Conservation (phyloP, 2,797 vertebrate species). For the Hyperoplus immaculatus region DNA sequence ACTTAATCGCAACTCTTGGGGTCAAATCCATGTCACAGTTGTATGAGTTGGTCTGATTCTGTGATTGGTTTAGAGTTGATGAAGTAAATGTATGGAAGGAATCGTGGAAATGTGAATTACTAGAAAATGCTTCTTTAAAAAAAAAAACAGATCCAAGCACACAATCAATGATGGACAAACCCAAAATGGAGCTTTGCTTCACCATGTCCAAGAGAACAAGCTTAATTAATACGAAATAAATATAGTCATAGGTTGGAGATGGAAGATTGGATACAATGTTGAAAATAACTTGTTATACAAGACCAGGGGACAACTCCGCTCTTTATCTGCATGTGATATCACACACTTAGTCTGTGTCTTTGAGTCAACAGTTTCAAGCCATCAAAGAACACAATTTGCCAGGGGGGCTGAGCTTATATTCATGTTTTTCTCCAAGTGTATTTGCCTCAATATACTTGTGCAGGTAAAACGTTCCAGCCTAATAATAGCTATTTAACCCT, state of each 20-base stretch:
- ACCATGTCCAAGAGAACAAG: neutral
- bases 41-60: neutral
- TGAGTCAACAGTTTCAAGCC: neutral
- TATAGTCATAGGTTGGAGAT: neutral
- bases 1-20: neutral
- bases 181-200: conserved; percentile 3
- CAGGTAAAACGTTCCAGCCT: conserved; percentile 22
- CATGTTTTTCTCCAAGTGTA: neutral
- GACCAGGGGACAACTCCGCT: conserved; percentile 4
- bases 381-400: neutral
- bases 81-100: neutral
- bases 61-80: neutral
- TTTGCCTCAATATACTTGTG: conserved; percentile 18
- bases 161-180: neutral
- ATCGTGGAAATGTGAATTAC: neutral
- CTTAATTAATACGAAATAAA: neutral
- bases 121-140: neutral
- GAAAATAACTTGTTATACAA: neutral
- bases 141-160: conserved; percentile 15
- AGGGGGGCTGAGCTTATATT: neutral
- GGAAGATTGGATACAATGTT: neutral
- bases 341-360: neutral
- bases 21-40: neutral
- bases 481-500: conserved; percentile 30
- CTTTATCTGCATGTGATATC: neutral